Evolutionary conservation across 2,888 invertebrate species (phyloP).

Genomic region (Unio delphinus): DNA sequence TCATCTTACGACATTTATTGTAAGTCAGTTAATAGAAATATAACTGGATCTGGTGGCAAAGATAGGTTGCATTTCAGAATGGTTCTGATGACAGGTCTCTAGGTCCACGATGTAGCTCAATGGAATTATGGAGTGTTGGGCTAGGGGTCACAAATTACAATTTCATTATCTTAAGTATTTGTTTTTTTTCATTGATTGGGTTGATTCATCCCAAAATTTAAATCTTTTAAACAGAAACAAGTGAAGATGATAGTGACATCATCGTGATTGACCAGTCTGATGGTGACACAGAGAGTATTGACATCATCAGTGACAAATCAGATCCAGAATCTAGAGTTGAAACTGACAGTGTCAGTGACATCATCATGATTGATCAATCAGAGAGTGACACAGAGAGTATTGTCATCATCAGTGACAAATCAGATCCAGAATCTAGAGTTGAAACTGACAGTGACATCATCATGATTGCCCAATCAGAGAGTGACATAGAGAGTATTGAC

Average conservation of each 20-base stretch:
- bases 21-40: too few species aligned
- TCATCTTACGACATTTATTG: too few species aligned
- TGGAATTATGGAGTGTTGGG: too few species aligned
- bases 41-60: too few species aligned
- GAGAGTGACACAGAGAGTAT: constrained; percentile 2
- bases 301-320: constrained; percentile 5
- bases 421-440: background rate
- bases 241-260: constrained; percentile 33
- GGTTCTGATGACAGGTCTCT: too few species aligned
- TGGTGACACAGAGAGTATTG: constrained; percentile 15
- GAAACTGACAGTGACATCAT: constrained; percentile 24
- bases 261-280: constrained; percentile 25
- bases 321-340: background rate
- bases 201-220: background rate
- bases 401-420: background rate
- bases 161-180: too few species aligned
- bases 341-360: constrained; percentile 3
- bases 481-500: constrained; percentile 12
- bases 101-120: too few species aligned
- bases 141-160: too few species aligned
- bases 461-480: constrained; percentile 25
- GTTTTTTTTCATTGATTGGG: background rate
- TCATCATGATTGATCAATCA: background rate
- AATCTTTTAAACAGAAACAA: background rate
- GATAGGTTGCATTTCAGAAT: too few species aligned